Evolutionary conservation across 2,113 vertebrate genomes (phyloP).

Genomic region (Siphamia tubifer): DNA sequence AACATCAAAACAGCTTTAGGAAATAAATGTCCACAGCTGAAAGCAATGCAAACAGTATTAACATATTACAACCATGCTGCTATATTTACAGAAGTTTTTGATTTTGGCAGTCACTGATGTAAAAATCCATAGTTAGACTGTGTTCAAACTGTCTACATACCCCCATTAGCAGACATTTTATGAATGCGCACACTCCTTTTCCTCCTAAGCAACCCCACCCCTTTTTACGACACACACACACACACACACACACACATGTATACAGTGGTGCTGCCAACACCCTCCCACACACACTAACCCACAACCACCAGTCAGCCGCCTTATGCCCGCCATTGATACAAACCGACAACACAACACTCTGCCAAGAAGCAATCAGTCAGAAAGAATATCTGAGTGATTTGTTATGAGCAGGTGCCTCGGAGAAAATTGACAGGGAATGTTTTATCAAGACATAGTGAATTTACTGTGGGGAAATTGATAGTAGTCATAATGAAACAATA

Average conservation of each 20-base stretch:
- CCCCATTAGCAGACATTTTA: not conserved
- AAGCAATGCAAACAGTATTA: not conserved
- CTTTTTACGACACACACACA: slow-evolving; percentile 16
- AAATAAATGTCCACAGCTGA: slow-evolving; percentile 3
- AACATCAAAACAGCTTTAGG: slow-evolving; percentile 4
- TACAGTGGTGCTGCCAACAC: slow-evolving; percentile 10
- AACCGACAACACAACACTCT: slow-evolving; percentile 60
- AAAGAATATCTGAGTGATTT: slow-evolving; percentile 56
- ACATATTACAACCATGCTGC: not conserved
- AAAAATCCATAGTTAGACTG: not conserved
- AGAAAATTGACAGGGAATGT: slow-evolving; percentile 60
- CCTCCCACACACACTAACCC: slow-evolving; percentile 26
- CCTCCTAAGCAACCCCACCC: not conserved
- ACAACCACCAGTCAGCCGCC: slow-evolving; percentile 33
- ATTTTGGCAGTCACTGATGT: not conserved
- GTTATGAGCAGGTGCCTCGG: slow-evolving; percentile 68
- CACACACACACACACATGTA: not conserved
- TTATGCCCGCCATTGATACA: slow-evolving; percentile 44
- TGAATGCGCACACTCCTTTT: slow-evolving; percentile 3
- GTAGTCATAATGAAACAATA: slow-evolving; percentile 69
- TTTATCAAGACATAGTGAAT: slow-evolving; percentile 60
- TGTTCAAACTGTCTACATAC: not conserved
- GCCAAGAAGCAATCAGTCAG: slow-evolving; percentile 62
- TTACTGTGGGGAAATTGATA: slow-evolving; percentile 65
- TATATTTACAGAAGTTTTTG: not conserved